Evolutionary conservation across 2,888 invertebrate species (phyloP).

Genomic region (Alentia gelatinosa): DNA sequence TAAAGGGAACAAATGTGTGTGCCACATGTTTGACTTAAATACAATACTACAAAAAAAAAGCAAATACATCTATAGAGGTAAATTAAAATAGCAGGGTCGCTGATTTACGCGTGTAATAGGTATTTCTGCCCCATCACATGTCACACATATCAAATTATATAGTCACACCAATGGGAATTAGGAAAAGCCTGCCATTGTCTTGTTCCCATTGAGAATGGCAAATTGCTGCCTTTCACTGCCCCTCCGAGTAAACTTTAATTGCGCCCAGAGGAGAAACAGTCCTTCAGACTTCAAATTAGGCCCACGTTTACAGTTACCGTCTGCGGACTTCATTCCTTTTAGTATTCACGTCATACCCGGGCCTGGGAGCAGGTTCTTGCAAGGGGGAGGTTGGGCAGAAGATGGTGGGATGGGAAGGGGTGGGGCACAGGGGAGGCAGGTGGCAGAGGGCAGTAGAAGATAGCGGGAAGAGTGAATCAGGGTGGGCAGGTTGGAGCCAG

Average conservation of each 20-base stretch:
- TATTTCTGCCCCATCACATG: not conserved
- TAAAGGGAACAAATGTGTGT: no score
- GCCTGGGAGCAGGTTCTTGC: not conserved
- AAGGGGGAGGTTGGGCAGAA: not conserved
- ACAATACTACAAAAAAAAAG: no score
- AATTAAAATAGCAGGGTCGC: no score
- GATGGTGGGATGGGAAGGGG: not conserved
- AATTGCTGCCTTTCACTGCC: not conserved
- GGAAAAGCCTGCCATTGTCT: not conserved
- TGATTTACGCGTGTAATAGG: no score
- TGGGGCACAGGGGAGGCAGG: no score
- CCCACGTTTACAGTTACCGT: not conserved
- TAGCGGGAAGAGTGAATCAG: no score
- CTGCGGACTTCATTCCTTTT: not conserved
- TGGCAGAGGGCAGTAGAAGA: no score
- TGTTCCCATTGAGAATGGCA: not conserved
- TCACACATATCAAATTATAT: not conserved
- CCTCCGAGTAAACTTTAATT: not conserved
- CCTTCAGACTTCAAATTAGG: not conserved
- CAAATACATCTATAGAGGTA: no score
- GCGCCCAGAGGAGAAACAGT: not conserved
- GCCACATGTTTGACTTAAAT: no score
- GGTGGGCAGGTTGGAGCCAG: no score
- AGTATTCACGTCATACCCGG: not conserved
- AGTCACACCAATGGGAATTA: not conserved